A percentile compares a stretch with the other conserved stretches of the same genome.
These are phyloP conservation scores for Dexiosoma caninum DNA, from an alignment of 2,888 invertebrate species.

Conservation along the genomic window DNA sequence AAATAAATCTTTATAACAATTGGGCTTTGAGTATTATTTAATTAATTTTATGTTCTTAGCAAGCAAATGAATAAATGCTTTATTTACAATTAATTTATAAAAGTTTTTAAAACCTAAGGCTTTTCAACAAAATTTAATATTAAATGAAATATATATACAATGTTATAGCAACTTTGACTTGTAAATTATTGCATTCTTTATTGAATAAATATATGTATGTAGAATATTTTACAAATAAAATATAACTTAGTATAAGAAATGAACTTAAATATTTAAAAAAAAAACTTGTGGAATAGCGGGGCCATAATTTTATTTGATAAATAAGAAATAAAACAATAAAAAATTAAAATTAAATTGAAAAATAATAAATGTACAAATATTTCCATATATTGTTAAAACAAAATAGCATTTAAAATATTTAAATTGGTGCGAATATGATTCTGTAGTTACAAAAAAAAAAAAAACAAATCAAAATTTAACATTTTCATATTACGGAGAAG, in stretches of 20 bases:
- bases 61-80: neutral
- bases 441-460: constrained; percentile 33
- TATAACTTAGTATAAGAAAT: constrained; percentile 36
- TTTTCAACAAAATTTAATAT: no score
- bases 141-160: neutral
- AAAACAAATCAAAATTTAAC: constrained; percentile 51
- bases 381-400: constrained; percentile 58
- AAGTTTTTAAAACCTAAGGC: no score
- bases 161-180: constrained; percentile 51
- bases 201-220: constrained; percentile 31
- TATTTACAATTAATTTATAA: neutral
- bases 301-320: constrained; percentile 73
- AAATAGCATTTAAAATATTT: constrained; percentile 52
- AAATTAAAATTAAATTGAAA: constrained; percentile 43
- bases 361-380: constrained; percentile 57
- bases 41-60: neutral
- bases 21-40: neutral
- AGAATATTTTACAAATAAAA: constrained; percentile 27
- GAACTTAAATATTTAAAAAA: constrained; percentile 63
- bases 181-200: constrained; percentile 43
- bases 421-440: constrained; percentile 58
- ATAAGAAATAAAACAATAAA: constrained; percentile 54
- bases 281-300: constrained; percentile 78
- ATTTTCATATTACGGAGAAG: constrained; percentile 43
- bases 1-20: neutral